A percentile compares a stretch with the other conserved stretches of the same genome.
Conservation (phyloP, 2,888 invertebrate genomes). For the Apotomis turbidana region DNA sequence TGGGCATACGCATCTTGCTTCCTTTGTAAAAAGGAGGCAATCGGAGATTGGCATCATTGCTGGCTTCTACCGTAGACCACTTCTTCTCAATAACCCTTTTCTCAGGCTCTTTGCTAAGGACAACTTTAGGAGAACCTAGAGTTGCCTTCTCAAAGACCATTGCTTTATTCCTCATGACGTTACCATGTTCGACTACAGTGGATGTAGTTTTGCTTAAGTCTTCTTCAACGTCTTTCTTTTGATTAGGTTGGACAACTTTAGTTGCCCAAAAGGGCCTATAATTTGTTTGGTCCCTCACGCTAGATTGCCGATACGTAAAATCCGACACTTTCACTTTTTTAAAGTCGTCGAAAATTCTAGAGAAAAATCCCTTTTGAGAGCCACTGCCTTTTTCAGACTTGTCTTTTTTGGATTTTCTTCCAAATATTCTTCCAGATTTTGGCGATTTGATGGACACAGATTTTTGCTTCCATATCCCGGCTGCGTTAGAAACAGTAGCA, state of each 20-base stretch:
- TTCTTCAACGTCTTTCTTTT: slow-evolving; percentile 43
- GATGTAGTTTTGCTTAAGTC: slow-evolving; percentile 44
- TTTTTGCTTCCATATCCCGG: slow-evolving; percentile 66
- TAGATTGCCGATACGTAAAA: slow-evolving; percentile 65
- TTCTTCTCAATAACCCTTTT: slow-evolving; percentile 48
- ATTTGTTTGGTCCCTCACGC: slow-evolving; percentile 61
- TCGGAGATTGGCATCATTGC: slow-evolving; percentile 59
- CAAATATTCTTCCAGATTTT: slow-evolving; percentile 64
- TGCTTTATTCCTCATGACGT: slow-evolving; percentile 53
- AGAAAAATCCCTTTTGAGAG: slow-evolving; percentile 54
- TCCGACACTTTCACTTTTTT: slow-evolving; percentile 69
- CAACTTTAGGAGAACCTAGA: slow-evolving; percentile 55
- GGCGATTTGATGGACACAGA: slow-evolving; percentile 71
- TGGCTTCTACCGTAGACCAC: slow-evolving; percentile 57
- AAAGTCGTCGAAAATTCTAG: slow-evolving; percentile 66
- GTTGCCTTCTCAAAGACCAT: slow-evolving; percentile 53
- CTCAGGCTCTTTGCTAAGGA: slow-evolving; percentile 44
- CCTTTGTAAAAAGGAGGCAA: slow-evolving; percentile 64
- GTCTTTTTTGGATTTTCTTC: slow-evolving; percentile 46
- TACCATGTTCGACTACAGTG: slow-evolving; percentile 48
- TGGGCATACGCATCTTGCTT: slow-evolving; percentile 73
- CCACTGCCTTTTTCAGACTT: slow-evolving; percentile 47
- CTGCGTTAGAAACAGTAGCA: slow-evolving; percentile 52
- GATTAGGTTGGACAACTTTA: slow-evolving; percentile 54
- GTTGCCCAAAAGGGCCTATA: slow-evolving; percentile 71